Conservation (phyloP, 2,888 invertebrate species). For the Achlya flavicornis region DNA sequence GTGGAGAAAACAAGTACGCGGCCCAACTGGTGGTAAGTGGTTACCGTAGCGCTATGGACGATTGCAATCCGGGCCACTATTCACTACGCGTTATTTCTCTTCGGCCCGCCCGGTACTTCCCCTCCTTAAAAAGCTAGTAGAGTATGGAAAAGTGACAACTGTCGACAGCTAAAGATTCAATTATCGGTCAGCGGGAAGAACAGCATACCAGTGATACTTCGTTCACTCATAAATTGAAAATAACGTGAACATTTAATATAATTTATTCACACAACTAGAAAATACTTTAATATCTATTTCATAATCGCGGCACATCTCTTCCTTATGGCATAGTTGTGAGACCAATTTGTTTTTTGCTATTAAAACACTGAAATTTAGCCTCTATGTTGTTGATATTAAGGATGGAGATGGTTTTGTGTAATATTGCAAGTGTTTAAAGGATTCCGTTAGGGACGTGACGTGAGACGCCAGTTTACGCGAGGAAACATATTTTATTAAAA, state of each 20-base stretch:
- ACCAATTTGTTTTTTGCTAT: slow-evolving; percentile 12
- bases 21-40: too few relatives aligned
- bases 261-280: slow-evolving; percentile 51
- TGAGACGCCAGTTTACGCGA: slow-evolving; percentile 61
- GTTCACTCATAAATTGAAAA: background rate
- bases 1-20: too few relatives aligned
- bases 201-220: too few relatives aligned
- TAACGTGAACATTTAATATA: slow-evolving; percentile 46
- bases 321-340: slow-evolving; percentile 45
- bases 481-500: slow-evolving; percentile 75
- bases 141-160: too few relatives aligned
- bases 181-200: too few relatives aligned
- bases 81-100: too few relatives aligned
- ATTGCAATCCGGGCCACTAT: too few relatives aligned
- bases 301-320: slow-evolving; percentile 64
- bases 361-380: slow-evolving; percentile 21
- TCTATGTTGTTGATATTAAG: slow-evolving; percentile 30
- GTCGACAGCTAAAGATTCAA: too few relatives aligned
- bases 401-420: slow-evolving; percentile 17
- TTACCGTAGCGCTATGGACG: too few relatives aligned
- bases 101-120: too few relatives aligned
- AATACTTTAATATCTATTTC: slow-evolving; percentile 52
- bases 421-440: slow-evolving; percentile 56
- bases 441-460: slow-evolving; percentile 63
- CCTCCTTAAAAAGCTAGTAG: too few relatives aligned